phyloP scores from a whole-genome alignment of 1,140 invertebrate species.

The Trichonephila clavata region DNA sequence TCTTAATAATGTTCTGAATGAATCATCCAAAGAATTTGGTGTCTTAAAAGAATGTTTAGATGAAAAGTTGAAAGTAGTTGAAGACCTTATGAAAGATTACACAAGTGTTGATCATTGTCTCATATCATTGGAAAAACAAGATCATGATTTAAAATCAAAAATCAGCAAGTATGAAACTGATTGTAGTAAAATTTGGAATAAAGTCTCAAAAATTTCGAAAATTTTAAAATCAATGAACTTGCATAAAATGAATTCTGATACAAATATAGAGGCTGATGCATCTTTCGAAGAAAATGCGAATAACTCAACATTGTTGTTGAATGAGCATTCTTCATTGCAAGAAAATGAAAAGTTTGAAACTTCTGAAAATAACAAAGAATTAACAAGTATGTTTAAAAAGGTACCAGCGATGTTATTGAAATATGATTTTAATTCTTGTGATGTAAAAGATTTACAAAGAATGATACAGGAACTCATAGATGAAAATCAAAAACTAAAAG shows the following conservation, averaged over 20 bases:
- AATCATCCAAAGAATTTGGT: slow-evolving; percentile 82
- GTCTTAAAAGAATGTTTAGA: neutral
- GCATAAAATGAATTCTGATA: neutral
- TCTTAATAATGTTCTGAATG: slow-evolving; percentile 67
- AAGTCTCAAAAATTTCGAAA: neutral
- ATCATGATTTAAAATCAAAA: neutral
- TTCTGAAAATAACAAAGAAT: neutral
- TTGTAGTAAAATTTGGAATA: neutral
- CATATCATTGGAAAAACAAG: slow-evolving; percentile 2
- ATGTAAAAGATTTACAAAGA: neutral
- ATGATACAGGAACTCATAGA: neutral
- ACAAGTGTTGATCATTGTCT: slow-evolving; percentile 72
- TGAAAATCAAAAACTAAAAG: slow-evolving; percentile 57
- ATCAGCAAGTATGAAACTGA: neutral
- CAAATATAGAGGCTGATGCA: neutral
- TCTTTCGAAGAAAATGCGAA: neutral
- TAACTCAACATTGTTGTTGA: neutral
- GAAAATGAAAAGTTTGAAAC: neutral
- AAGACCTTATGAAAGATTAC: slow-evolving; percentile 78
- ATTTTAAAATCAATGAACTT: neutral
- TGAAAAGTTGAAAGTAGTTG: slow-evolving; percentile 36
- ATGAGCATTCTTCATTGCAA: neutral
- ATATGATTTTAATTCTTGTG: neutral
- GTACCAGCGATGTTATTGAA: neutral
- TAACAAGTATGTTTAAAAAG: no score